Evolutionary conservation across 1,140 invertebrate genomes (phyloP), one percentile per base, ranked within the genome.

Genomic region (Chionoecetes opilio): DNA sequence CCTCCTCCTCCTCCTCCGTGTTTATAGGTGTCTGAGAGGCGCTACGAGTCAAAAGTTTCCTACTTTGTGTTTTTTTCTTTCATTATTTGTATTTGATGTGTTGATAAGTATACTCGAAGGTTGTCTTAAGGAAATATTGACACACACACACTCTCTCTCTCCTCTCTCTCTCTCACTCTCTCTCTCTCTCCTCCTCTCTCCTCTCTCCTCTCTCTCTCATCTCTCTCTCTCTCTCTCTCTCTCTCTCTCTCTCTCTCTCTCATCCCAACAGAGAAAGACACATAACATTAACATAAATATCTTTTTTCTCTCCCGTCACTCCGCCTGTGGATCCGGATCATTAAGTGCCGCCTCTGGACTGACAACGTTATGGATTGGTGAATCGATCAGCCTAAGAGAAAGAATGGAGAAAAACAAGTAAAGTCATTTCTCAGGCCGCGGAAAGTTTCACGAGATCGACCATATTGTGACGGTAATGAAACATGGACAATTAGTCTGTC

Each of bases 381-480:
- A 17, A 94, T 91, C 35, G 93, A 94, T 94, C 93, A 91, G 35
- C 37, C 8, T 17, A 35, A 37, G 82, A 91, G 90, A 91, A 53
- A 91, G 90, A 91, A 53, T 75, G 82, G 11, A 31, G 34, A 38
- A 34, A 35, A 92, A 93, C 85, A 86, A 86, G 46, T 46, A 32
- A 32, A 11, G 82, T 53, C n/a, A 93, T 86, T 86, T 84, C 38
- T 93, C 92, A 86, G 32, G 29, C 11, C 37, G n/a, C 26, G 31
- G 38, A 82, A 93, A 93, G 26, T 93, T 93, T 93, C 92, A 31
- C 38, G 9, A 86, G 32, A 11, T 86, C 82, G n/a, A 86, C 37
- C 82, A 84, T 93, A 41, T 84, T 53, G 92, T 86, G 82, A 86
- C 92, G 41, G 82, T 93, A 93, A 93, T 93, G 92, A 84, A 92